Evolutionary conservation across 2,888 invertebrate genomes (phyloP), one percentile per base, ranked within the genome.

Genomic region (Priocnemis perturbator): DNA sequence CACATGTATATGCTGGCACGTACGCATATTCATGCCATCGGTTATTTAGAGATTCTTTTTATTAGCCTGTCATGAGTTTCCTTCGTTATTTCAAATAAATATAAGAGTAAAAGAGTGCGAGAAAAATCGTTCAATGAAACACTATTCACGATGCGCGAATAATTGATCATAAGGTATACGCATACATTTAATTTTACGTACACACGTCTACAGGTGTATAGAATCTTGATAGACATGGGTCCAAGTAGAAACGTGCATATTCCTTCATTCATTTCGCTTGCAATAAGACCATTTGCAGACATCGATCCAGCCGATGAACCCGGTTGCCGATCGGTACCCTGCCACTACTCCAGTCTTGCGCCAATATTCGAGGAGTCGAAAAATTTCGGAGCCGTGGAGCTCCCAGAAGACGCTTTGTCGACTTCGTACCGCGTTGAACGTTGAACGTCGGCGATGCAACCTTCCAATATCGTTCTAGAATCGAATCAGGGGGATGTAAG

Each of bases 281-380:
- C 14, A 73, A 73, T 71, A 61, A 50, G 20, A 48, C 61, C 47
- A 71, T 73, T 67, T 52, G 59, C 67, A 56, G 45, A 52, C 56
- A 64, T 64, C 62, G 64, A 61, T 50, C 60, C 30, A 1, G 37
- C 14, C 37, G 7, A 11, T 11, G 11, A 37, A 37, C 37, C 7
- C 7, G 7, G 37, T 9, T 9, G 37, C 37, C 37, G 37, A 37
- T 37, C 37, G 26, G 26, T 26, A 26, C 26, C 3, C 26, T 57
- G 23, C 48, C 44, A 26, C 44, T 59, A 37, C 37, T 23, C 23
- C 23, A n/a, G n/a, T 17, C 55, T 52, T 64, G 30, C 55, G 26
- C 11, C 37, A 11, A 37, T 37, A 37, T 45, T 67, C 59, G 55
- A 55, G n/a, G 37, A 37, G 37, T 44, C 48, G 15, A 11, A 20